phyloP scores from a whole-genome alignment of 2,888 invertebrate species.

The Oscheius sp. region DNA sequence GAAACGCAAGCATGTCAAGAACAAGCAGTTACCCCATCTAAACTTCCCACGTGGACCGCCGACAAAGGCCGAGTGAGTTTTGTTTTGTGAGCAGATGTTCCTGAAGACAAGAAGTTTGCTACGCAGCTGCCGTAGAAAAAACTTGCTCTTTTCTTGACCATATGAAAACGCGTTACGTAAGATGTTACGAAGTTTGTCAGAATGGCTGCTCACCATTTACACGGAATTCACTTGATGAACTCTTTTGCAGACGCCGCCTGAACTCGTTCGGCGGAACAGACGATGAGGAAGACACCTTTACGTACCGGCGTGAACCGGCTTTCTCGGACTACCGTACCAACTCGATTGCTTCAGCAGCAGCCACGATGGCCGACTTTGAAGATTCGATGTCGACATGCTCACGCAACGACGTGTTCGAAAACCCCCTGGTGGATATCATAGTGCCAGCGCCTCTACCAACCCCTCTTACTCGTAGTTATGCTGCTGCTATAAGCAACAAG shows the following conservation, averaged over 20 bases:
- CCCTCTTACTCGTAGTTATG: slow-evolving; percentile 40
- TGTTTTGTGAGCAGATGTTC: background rate
- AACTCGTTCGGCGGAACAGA: background rate
- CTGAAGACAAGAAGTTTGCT: background rate
- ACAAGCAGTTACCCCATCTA: slow-evolving; percentile 23
- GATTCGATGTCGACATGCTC: slow-evolving; percentile 28
- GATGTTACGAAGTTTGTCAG: too few species aligned
- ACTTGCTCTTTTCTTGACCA: too few species aligned
- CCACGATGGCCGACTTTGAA: slow-evolving; percentile 9
- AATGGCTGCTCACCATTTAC: too few species aligned
- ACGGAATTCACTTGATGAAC: too few species aligned
- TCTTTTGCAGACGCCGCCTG: background rate
- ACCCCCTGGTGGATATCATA: slow-evolving; percentile 1
- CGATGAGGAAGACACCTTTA: slow-evolving; percentile 4
- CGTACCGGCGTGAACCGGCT: slow-evolving; percentile 9
- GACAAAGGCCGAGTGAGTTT: slow-evolving; percentile 2
- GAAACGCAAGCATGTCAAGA: slow-evolving; percentile 14
- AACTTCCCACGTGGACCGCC: slow-evolving; percentile 32
- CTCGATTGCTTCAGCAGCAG: slow-evolving; percentile 2
- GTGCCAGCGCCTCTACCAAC: slow-evolving; percentile 45
- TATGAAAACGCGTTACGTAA: too few species aligned
- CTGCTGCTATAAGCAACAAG: slow-evolving; percentile 40
- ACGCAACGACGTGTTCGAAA: slow-evolving; percentile 22
- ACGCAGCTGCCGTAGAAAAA: too few species aligned
- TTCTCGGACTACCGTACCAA: slow-evolving; percentile 18